These are phyloP conservation scores for Anolis carolinensis DNA, from an alignment of 2,113 vertebrate genomes.

Conservation along the genomic window DNA sequence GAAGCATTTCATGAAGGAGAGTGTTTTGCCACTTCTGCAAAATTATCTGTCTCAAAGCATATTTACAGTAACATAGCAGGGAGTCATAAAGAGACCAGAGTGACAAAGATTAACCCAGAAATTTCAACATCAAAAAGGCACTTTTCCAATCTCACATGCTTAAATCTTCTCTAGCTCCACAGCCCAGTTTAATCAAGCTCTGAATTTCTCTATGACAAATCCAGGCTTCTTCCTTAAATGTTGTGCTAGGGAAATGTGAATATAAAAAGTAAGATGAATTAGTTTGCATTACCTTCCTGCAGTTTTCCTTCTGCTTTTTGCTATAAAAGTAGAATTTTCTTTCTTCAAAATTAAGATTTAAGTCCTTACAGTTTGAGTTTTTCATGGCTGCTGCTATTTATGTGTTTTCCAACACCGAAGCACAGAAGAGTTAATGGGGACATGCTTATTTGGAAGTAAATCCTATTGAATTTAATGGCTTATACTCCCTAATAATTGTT, in stretches of 20 bases:
- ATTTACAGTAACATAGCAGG: conserved; percentile 1
- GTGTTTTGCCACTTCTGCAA: not conserved
- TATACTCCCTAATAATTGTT: not conserved
- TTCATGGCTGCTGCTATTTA: too few species aligned
- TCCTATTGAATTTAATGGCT: not conserved
- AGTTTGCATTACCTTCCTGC: not conserved
- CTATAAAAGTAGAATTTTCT: not conserved
- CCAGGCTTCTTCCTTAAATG: not conserved
- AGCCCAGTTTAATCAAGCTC: conserved; percentile 10
- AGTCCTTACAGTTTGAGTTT: not conserved
- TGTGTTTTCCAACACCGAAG: not conserved
- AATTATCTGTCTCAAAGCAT: conserved; percentile 5
- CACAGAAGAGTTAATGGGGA: not conserved
- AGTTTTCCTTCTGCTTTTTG: not conserved
- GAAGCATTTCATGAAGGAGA: conserved; percentile 11
- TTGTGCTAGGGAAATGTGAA: not conserved
- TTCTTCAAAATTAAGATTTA: not conserved
- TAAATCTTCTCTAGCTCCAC: not conserved
- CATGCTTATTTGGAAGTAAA: not conserved
- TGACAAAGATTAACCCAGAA: not conserved
- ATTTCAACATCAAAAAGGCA: not conserved
- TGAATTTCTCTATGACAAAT: not conserved
- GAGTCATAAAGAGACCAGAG: not conserved
- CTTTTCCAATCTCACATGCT: not conserved
- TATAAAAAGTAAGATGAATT: conserved; percentile 6